Conservation (phyloP, 2,113 vertebrate species). For the Cryptomyrus ogoouensis region DNA sequence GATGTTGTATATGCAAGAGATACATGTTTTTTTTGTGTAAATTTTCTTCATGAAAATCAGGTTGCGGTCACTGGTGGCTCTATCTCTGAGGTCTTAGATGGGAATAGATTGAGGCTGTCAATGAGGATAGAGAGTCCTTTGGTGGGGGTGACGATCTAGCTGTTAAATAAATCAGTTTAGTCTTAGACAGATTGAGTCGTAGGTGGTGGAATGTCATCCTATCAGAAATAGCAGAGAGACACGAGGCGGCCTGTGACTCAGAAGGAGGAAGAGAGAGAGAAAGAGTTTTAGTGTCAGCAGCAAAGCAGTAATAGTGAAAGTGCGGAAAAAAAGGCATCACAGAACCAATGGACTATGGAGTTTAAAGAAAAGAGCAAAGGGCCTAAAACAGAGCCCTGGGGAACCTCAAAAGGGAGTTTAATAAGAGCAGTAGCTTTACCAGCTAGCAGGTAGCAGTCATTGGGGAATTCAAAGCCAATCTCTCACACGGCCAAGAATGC, state of each 20-base stretch:
- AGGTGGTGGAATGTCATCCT: constrained; percentile 18
- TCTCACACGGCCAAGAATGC: background rate
- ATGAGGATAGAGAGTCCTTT: constrained; percentile 6
- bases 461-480: background rate
- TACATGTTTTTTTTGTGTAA: background rate
- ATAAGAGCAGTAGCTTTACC: background rate
- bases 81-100: background rate
- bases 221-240: constrained; percentile 15
- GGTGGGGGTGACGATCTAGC: constrained; percentile 4
- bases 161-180: constrained; percentile 20
- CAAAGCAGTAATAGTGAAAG: background rate
- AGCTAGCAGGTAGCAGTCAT: background rate
- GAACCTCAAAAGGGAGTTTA: constrained; percentile 4
- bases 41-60: background rate
- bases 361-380: constrained; percentile 10
- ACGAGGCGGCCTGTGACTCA: constrained; percentile 15
- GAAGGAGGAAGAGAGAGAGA: constrained; percentile 13
- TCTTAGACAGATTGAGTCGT: constrained; percentile 18
- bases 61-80: background rate
- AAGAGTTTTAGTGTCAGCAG: constrained; percentile 4
- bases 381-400: background rate
- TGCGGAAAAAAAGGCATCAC: background rate
- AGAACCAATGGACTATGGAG: constrained; percentile 1
- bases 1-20: background rate
- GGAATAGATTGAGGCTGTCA: background rate